Base-by-base conservation (phyloP, 1,140 invertebrate genomes). In the roundworm (Caenorhabditis elegans) region DNA sequence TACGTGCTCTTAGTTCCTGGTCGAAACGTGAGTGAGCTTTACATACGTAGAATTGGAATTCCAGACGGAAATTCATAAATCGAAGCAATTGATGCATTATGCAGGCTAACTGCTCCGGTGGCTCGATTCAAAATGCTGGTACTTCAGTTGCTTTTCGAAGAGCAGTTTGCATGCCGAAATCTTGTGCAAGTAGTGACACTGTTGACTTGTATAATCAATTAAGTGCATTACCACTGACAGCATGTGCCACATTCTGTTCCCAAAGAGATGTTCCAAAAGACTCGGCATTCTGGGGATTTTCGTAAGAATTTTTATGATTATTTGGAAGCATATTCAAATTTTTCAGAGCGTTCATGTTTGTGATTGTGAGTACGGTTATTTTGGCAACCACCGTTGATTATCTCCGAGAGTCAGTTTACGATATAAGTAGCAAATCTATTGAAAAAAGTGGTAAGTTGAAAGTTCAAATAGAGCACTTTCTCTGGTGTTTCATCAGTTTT, bases 351-450 rank as follows among this genome's bases (percentile, higher is more conserved):
- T 60, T 60, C 28, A 31, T 60, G 26, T 1, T 31, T 0, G 28
- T 34, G 3, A 34, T 60, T 10, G 17, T 60, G 11, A 31, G 26
- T 4, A 31, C n/a, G 17, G 53, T 17, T 31, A 34, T 76, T 19
- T 13, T 76, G 4, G 46, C 70, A 10, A 76, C 36, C 46, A 19
- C 36, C 4, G 15, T 76, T 10, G 70, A 76, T 31, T 48, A 13
- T 28, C 46, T 76, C 26, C 46, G 26, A 76, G 70, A 46, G n/a
- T 76, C 46, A n/a, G 1, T 46, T 5, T 46, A 10, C 19, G 39
- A 24, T 3, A 28, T 77, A 6, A 31, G 19, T 93, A 89, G 95
- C 15, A 60, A 60, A 17, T 15, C 53, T 22, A 17, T 60, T 11
- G 53, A 60, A 22, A 60, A 31, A 60, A 60, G 26, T 34, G n/a